These are phyloP conservation scores for Engystomops pustulosus DNA, from an alignment of 2,113 vertebrate species.

Conservation along the genomic window DNA sequence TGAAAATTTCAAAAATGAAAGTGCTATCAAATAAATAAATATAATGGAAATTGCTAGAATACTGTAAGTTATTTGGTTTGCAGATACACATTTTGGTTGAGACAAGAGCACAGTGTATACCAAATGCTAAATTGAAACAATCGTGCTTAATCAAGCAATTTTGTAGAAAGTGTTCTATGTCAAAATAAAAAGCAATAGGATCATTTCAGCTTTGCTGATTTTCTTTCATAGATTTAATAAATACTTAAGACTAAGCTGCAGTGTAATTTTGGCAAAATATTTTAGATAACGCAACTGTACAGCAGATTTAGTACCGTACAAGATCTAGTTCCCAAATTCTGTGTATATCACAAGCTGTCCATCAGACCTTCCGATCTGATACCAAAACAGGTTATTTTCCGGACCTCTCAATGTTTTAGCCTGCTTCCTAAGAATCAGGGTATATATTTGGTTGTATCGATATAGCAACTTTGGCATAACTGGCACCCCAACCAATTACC, in stretches of 20 bases:
- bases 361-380: background rate
- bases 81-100: constrained; percentile 21
- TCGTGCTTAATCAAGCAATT: background rate
- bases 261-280: too few species aligned
- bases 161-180: too few species aligned
- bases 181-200: too few species aligned
- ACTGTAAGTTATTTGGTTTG: constrained; percentile 47
- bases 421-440: background rate
- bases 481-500: constrained; percentile 27
- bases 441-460: background rate
- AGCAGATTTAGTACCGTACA: too few species aligned
- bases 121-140: constrained; percentile 46
- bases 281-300: too few species aligned
- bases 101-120: background rate
- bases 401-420: background rate
- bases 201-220: too few species aligned
- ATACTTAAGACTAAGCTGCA: background rate
- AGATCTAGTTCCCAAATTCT: too few species aligned
- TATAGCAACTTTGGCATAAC: constrained; percentile 53
- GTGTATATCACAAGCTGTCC: too few species aligned
- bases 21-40: constrained; percentile 36
- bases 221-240: background rate
- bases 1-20: constrained; percentile 22
- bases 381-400: background rate
- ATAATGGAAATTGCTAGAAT: constrained; percentile 40